phyloP scores from a whole-genome alignment of 2,888 invertebrate species.

The Agonopterix subpropinquella region DNA sequence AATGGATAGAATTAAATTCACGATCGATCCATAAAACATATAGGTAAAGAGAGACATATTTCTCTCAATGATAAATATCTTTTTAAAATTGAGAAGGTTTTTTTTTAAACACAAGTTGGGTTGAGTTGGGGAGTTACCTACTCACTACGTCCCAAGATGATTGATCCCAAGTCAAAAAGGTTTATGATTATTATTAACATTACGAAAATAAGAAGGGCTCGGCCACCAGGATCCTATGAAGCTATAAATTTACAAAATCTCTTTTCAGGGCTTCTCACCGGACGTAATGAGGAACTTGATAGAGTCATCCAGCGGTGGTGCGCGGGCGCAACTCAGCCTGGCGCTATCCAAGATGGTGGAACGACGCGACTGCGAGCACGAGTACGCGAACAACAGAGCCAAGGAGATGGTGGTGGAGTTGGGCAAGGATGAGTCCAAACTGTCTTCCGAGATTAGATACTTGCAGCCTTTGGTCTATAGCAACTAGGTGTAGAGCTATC shows the following conservation, averaged over 20 bases:
- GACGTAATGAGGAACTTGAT: constrained; percentile 71
- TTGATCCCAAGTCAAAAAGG: too few species aligned
- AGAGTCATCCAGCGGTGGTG: constrained; percentile 73
- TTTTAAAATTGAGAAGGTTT: too few species aligned
- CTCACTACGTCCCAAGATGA: too few species aligned
- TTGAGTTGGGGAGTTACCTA: too few species aligned
- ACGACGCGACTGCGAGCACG: constrained; percentile 74
- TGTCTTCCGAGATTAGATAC: constrained; percentile 75
- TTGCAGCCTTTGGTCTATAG: constrained; percentile 72
- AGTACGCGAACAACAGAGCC: constrained; percentile 75
- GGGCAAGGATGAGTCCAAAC: constrained; percentile 70
- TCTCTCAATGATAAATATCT: too few species aligned
- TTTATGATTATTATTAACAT: too few species aligned
- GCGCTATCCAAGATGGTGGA: constrained; percentile 76
- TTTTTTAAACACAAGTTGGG: too few species aligned
- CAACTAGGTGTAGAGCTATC: constrained; percentile 24
- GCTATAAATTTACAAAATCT: constrained; percentile 2
- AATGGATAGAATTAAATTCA: too few species aligned
- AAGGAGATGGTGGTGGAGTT: constrained; percentile 72
- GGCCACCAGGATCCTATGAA: not conserved
- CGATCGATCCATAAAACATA: too few species aligned
- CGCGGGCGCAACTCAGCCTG: constrained; percentile 73
- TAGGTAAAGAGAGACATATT: too few species aligned
- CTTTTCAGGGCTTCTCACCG: constrained; percentile 75
- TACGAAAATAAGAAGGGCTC: too few species aligned